A percentile compares a stretch with the other conserved stretches of the same genome.
phyloP scores from a whole-genome alignment of 2,888 invertebrate genomes.

The Tuberolachnus salignus region DNA sequence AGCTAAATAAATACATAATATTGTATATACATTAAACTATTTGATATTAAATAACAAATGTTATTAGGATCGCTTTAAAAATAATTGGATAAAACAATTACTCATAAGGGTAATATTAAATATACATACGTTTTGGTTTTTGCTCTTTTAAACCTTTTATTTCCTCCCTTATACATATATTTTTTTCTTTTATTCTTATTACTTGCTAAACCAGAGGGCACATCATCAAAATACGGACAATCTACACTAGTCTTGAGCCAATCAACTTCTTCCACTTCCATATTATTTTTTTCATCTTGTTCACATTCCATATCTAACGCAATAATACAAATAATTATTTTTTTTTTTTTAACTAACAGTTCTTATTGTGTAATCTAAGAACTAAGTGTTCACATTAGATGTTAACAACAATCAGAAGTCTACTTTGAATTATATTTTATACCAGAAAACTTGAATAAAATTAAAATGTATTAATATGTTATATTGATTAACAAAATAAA shows the following conservation, averaged over 20 bases:
- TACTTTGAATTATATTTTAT: no score
- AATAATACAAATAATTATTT: neutral
- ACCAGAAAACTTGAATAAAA: no score
- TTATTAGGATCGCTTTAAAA: no score
- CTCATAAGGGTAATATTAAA: neutral
- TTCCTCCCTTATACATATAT: slow-evolving; percentile 37
- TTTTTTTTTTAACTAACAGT: neutral
- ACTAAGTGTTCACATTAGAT: neutral
- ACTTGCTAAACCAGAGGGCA: slow-evolving; percentile 12
- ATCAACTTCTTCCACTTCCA: slow-evolving; percentile 13
- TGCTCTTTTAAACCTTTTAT: slow-evolving; percentile 36
- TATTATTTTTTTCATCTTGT: slow-evolving; percentile 23
- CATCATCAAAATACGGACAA: slow-evolving; percentile 46
- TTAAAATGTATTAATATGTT: no score
- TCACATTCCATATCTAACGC: slow-evolving; percentile 30
- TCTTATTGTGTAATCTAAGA: no score
- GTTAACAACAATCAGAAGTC: no score
- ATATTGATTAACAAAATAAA: no score
- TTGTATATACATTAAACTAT: no score
- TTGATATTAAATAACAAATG: neutral
- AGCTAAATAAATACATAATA: no score
- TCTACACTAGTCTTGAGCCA: slow-evolving; percentile 45
- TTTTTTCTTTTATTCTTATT: slow-evolving; percentile 31
- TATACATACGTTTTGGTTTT: slow-evolving; percentile 43
- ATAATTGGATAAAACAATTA: neutral